Base-by-base conservation (phyloP, 2,888 invertebrate species). In the Eucera pruinosa region DNA sequence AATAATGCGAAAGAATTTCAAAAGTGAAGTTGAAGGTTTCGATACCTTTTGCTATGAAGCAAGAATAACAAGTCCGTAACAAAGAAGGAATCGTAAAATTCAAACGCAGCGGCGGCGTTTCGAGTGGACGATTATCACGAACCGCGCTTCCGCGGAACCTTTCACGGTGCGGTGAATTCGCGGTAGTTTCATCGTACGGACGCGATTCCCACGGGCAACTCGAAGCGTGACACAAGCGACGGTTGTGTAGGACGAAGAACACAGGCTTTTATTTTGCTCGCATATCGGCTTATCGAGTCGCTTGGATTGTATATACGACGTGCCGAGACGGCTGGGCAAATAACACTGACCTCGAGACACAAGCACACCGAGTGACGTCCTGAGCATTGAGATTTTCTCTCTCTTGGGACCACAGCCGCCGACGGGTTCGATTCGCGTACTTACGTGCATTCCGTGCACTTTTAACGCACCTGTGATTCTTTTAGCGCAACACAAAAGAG, bases 281-380 rank as follows among this genome's bases (percentile, higher is more conserved):
- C 30, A 13, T 60, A 67, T 67, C 61, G 33, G 36, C 55, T 47
- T 60, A 60, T 68, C 43, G 58, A 76, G 43, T 25, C 57, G 57
- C 18, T 41, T 33, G 61, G 33, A 41, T 47, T 57, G 27, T 77
- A 47, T 67, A 64, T 57, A 55, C 58, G 33, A 48, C 30, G 45
- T 55, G 75, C 23, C 76, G 68, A 68, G 77, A 75, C 78, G 69
- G 69, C 77, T 66, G 78, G 57, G 70, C 77, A 78, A 78, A 78
- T 78, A 78, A 60, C 78, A 77, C 78, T 70, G 77, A 78, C 77
- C 70, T 78, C 77, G 77, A 70, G 60, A 52, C 76, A 48, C 70
- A 33, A 57, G 58, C 23, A 62, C 30, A 62, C 61, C n/a, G 45
- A 55, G 15, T 58, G 30, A 74, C 54, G 60, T 57, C 54, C 33